Percentiles rank a stretch among this genome's conserved stretches.
These are phyloP conservation scores for Drosophila gunungcola DNA, from an alignment of 1,140 invertebrate species.

Conservation along the genomic window DNA sequence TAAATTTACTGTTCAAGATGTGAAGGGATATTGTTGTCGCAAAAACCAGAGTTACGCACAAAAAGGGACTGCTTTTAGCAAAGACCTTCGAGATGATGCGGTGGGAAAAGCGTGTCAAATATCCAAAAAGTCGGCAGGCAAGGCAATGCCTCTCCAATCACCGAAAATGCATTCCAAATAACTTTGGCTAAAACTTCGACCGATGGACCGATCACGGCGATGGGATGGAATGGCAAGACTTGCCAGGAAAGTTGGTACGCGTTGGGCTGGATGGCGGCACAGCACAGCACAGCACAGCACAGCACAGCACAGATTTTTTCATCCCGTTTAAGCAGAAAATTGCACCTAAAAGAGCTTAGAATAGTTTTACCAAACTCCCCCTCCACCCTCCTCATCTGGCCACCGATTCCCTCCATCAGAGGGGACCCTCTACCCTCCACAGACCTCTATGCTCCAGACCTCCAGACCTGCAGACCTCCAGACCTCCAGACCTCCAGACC, in stretches of 20 bases:
- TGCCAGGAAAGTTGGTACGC: slow-evolving; percentile 5
- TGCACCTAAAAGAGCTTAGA: slow-evolving; percentile 76
- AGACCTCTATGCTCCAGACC: too few relatives aligned
- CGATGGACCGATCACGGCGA: slow-evolving; percentile 8
- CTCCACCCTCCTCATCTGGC: slow-evolving; percentile 14
- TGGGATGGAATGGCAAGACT: slow-evolving; percentile 2
- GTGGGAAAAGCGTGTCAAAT: not conserved
- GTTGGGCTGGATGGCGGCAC: slow-evolving; percentile 10
- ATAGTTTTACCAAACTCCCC: slow-evolving; percentile 57
- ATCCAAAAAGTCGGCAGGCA: not conserved
- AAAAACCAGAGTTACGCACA: too few relatives aligned
- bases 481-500: not conserved
- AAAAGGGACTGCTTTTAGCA: not conserved
- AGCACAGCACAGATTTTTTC: slow-evolving; percentile 65
- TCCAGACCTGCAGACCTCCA: too few relatives aligned
- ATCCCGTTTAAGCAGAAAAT: slow-evolving; percentile 75
- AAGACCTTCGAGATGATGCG: not conserved
- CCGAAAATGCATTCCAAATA: slow-evolving; percentile 49
- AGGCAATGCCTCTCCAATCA: slow-evolving; percentile 24
- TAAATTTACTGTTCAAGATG: too few relatives aligned
- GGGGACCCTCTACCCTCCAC: too few relatives aligned
- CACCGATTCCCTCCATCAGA: too few relatives aligned
- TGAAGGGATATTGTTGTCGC: too few relatives aligned
- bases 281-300: too few relatives aligned
- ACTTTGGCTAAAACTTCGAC: slow-evolving; percentile 42